Evolutionary conservation across 1,140 invertebrate genomes (phyloP).

Genomic region (Drosophila nasuta): DNA sequence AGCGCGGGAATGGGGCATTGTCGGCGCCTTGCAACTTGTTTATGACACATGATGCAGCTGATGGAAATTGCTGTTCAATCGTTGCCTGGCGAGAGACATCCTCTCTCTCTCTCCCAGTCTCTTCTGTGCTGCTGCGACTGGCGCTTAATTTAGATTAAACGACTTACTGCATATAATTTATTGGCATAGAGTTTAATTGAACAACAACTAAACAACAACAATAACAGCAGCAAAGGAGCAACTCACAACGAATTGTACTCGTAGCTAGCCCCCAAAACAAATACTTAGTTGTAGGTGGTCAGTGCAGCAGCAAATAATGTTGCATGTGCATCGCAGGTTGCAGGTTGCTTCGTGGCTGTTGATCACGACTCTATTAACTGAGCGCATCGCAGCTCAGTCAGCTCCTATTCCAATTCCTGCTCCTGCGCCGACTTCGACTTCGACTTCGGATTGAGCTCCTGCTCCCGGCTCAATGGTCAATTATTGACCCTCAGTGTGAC

Average conservation of each 20-base stretch:
- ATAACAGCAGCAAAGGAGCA: slow-evolving; percentile 4
- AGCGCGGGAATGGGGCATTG: slow-evolving; percentile 38
- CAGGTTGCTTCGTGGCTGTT: slow-evolving; percentile 61
- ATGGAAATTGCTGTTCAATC: slow-evolving; percentile 70
- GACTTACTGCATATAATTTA: slow-evolving; percentile 81
- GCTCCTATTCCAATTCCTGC: background rate
- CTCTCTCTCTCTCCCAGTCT: background rate
- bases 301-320: slow-evolving; percentile 24
- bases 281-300: slow-evolving; percentile 76
- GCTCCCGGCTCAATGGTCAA: slow-evolving; percentile 36
- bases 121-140: slow-evolving; percentile 18
- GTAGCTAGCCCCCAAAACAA: slow-evolving; percentile 41
- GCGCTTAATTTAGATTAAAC: slow-evolving; percentile 82
- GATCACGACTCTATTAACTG: slow-evolving; percentile 77
- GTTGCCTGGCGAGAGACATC: slow-evolving; percentile 10
- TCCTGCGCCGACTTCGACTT: slow-evolving; percentile 1
- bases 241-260: background rate
- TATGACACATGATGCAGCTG: slow-evolving; percentile 81
- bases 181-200: slow-evolving; percentile 81
- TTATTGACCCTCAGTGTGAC: slow-evolving; percentile 51
- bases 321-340: slow-evolving; percentile 20
- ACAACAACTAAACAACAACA: slow-evolving; percentile 52
- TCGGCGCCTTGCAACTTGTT: slow-evolving; percentile 79
- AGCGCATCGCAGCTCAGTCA: background rate
- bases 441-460: background rate